These are phyloP conservation scores for Drosophila willistoni DNA, from an alignment of 1,140 invertebrate species.

Conservation along the genomic window DNA sequence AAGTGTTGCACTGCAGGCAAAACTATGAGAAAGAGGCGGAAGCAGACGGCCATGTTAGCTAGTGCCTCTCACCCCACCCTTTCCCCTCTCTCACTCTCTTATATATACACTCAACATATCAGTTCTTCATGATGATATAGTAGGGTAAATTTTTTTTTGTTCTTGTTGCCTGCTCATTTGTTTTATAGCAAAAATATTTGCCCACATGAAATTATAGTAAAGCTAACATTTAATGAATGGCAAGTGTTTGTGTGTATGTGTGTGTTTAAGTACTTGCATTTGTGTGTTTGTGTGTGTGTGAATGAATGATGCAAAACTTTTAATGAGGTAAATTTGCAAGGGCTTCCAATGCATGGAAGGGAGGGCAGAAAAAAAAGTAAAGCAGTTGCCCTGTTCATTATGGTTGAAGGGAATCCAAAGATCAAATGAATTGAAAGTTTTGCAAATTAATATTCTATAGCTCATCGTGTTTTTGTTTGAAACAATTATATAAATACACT, in stretches of 20 bases:
- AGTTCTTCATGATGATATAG: background rate
- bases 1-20: conserved; percentile 72
- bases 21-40: conserved; percentile 49
- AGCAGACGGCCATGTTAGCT: conserved; percentile 43
- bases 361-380: background rate
- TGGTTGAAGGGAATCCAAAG: conserved; percentile 3
- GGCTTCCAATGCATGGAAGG: background rate
- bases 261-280: background rate
- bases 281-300: background rate
- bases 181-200: conserved; percentile 68
- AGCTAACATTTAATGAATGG: conserved; percentile 73
- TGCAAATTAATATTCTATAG: background rate
- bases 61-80: background rate
- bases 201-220: conserved; percentile 66
- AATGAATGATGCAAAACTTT: conserved; percentile 3
- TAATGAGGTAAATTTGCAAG: conserved; percentile 19
- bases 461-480: background rate
- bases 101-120: conserved; percentile 24
- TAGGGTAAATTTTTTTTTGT: background rate
- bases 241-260: background rate
- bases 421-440: conserved; percentile 4
- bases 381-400: background rate
- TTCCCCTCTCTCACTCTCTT: background rate
- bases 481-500: background rate
- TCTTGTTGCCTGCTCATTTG: conserved; percentile 38